Conservation (phyloP, 2,888 invertebrate genomes). For the Druceiella hillmani region DNA sequence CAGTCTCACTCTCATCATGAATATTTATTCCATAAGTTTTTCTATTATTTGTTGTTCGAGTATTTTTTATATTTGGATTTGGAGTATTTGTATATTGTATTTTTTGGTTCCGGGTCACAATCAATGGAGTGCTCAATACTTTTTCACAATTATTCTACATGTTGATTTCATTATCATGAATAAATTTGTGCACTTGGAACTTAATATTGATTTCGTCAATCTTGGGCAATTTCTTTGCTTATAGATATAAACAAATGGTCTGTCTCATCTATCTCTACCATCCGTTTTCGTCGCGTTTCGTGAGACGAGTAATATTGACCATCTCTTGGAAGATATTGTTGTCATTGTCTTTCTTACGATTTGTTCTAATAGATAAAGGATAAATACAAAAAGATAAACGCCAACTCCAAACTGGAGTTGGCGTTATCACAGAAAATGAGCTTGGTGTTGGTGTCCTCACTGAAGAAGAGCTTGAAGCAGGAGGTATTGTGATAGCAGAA, state of each 20-base stretch:
- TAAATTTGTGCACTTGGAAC: too few species aligned
- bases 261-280: constrained; percentile 14
- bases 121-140: constrained; percentile 11
- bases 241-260: constrained; percentile 11
- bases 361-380: too few species aligned
- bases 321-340: constrained; percentile 15
- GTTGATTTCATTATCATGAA: constrained; percentile 12
- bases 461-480: constrained; percentile 11
- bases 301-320: constrained; percentile 13
- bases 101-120: constrained; percentile 12
- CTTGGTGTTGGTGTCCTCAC: constrained; percentile 12
- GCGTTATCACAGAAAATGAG: constrained; percentile 10
- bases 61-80: constrained; percentile 9
- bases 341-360: constrained; percentile 16
- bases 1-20: too few species aligned
- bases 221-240: constrained; percentile 8
- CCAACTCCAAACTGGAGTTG: too few species aligned
- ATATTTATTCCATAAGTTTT: too few species aligned
- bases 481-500: constrained; percentile 11
- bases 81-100: constrained; percentile 11
- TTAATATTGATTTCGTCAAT: constrained; percentile 10
- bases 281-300: constrained; percentile 17
- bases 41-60: too few species aligned
- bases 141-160: constrained; percentile 12
- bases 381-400: too few species aligned